phyloP scores from a whole-genome alignment of 2,797 vertebrate species.

The Diceros bicornis region DNA sequence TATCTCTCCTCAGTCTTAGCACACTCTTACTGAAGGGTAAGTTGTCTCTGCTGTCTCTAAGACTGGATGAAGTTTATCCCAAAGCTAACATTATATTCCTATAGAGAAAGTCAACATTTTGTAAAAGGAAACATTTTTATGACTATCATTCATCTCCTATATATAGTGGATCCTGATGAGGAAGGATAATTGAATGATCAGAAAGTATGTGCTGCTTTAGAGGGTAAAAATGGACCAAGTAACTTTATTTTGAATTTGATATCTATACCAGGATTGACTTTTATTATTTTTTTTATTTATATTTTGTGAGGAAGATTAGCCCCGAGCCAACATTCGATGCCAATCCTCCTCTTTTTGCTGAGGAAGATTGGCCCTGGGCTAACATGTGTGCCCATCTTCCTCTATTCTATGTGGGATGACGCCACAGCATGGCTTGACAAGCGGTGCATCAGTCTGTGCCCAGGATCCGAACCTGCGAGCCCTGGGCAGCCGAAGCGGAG shows the following conservation, averaged over 20 bases:
- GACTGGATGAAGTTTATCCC: background rate
- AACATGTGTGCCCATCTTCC: no score
- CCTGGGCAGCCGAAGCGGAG: no score
- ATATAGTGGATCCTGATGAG: background rate
- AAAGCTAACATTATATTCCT: background rate
- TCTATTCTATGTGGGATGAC: no score
- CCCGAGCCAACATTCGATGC: no score
- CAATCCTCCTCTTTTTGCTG: no score
- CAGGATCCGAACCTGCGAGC: no score
- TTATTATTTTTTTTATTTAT: background rate
- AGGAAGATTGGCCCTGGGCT: no score
- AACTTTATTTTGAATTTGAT: background rate
- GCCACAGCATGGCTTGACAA: no score
- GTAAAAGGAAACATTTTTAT: background rate
- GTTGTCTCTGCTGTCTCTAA: background rate
- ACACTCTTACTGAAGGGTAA: background rate
- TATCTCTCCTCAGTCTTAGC: background rate
- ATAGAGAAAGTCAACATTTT: background rate
- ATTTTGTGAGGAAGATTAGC: no score
- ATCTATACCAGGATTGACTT: background rate
- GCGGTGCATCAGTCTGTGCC: no score
- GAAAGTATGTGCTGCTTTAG: background rate
- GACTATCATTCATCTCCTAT: background rate
- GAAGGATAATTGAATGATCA: background rate
- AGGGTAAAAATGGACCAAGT: background rate